Evolutionary conservation across 2,797 vertebrate species (phyloP), one percentile per base, ranked within the genome.

Genomic region (Meda fulgida): DNA sequence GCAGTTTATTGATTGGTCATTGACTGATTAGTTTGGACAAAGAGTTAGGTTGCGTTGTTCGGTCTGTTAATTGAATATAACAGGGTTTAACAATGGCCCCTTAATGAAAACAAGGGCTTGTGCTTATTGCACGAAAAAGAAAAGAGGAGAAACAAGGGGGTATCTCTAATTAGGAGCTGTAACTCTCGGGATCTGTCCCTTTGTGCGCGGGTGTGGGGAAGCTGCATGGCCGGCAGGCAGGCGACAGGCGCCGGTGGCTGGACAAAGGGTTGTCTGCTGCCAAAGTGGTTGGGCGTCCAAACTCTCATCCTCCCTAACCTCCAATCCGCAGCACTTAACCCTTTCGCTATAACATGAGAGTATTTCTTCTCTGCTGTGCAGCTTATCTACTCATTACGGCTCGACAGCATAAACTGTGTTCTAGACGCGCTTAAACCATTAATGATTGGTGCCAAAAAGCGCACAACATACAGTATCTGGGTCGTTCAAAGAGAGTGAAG

Each of bases 261-360:
- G 94, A 95, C 94, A 96, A 96, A 96, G 94, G 92, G 87, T 92
- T 95, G 94, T 96, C 95, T 93, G 90, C 93, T 91, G 91, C 94
- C 94, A 87, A 80, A 90, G 87, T 87, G 89, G 89, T 94, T 93
- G 88, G 93, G 91, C 93, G 92, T 93, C 95, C 94, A 80, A 89
- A 87, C 88, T 89, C 90, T 90, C 89, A 89, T 85, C 91, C 89
- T 90, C 89, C 88, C 72, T 82, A 85, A 87, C 84, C 87, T 88
- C 88, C 93, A 92, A 88, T 86, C 78, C 75, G 76, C 66, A 53
- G 34, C 86, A 88, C 91, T 95, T 95, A 94, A 95, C 94, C 93
- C 93, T 93, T 95, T 93, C 92, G 91, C 91, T 81, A 80, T 63
- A 67, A 73, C 78, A 76, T 75, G 65, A 75, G n/a, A 73, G 53